These are phyloP conservation scores for Bombus confusus DNA, from an alignment of 1,140 invertebrate species.

Conservation along the genomic window DNA sequence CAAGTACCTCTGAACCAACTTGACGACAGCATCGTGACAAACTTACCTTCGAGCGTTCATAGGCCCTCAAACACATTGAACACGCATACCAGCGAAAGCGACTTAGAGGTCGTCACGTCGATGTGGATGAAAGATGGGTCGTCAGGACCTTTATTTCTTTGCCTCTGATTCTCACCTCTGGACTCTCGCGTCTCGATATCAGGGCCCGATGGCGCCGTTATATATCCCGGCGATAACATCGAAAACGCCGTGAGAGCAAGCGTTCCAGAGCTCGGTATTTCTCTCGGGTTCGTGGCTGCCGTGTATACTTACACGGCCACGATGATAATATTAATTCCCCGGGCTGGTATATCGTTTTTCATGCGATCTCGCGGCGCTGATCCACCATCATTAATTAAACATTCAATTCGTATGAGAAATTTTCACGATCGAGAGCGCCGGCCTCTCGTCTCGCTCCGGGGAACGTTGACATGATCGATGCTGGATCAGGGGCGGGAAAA, in stretches of 20 bases:
- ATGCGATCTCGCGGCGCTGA: slow-evolving; percentile 17
- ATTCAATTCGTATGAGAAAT: slow-evolving; percentile 51
- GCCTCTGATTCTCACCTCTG: slow-evolving; percentile 55
- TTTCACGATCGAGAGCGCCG: slow-evolving; percentile 18
- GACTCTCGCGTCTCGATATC: slow-evolving; percentile 55
- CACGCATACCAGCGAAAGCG: not conserved
- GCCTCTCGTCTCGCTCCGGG: not conserved
- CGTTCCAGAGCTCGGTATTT: slow-evolving; percentile 10
- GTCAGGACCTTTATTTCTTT: slow-evolving; percentile 4
- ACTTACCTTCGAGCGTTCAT: no score
- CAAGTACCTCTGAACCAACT: not conserved
- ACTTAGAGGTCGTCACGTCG: not conserved
- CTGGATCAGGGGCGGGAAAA: slow-evolving; percentile 10
- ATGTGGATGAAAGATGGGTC: slow-evolving; percentile 39
- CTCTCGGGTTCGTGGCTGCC: not conserved
- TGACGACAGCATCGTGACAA: no score
- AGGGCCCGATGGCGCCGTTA: slow-evolving; percentile 62
- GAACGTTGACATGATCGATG: slow-evolving; percentile 30
- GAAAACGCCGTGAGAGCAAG: slow-evolving; percentile 57
- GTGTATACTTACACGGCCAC: slow-evolving; percentile 39
- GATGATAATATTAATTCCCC: slow-evolving; percentile 59
- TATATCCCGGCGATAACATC: slow-evolving; percentile 64
- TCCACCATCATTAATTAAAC: slow-evolving; percentile 60
- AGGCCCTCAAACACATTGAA: not conserved
- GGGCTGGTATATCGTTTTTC: slow-evolving; percentile 45